These are phyloP conservation scores for Phaethornis superciliosus DNA, from an alignment of 2,113 vertebrate genomes.

Conservation along the genomic window DNA sequence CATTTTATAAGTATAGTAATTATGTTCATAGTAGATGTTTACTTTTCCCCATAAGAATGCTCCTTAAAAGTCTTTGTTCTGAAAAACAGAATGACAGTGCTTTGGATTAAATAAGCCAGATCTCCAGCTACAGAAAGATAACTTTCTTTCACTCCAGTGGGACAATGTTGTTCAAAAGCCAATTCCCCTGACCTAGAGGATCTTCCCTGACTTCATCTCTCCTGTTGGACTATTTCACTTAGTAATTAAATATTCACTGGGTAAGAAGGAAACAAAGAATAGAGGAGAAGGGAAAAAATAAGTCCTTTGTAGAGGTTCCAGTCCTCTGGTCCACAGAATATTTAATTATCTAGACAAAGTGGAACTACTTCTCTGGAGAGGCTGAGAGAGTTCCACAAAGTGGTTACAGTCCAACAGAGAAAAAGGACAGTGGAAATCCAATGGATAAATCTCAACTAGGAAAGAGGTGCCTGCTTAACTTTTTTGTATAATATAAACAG, in stretches of 20 bases:
- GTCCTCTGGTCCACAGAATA: slow-evolving; percentile 32
- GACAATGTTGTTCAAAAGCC: neutral
- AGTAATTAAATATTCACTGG: neutral
- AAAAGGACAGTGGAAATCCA: neutral
- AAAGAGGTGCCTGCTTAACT: neutral
- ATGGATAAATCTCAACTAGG: neutral
- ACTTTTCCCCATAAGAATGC: neutral
- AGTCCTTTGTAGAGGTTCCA: slow-evolving; percentile 43
- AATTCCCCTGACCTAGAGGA: slow-evolving; percentile 20
- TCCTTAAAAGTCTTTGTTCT: neutral
- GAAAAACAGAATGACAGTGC: neutral
- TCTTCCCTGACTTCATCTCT: slow-evolving; percentile 58
- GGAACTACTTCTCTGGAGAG: slow-evolving; percentile 24
- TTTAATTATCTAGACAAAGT: slow-evolving; percentile 40
- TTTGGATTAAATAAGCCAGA: neutral
- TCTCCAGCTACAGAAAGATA: slow-evolving; percentile 17
- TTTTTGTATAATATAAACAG: neutral
- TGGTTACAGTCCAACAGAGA: neutral
- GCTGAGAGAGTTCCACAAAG: neutral
- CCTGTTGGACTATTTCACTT: slow-evolving; percentile 32
- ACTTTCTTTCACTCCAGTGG: slow-evolving; percentile 10
- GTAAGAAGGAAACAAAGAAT: slow-evolving; percentile 39
- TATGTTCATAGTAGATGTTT: neutral
- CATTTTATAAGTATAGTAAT: neutral
- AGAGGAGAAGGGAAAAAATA: slow-evolving; percentile 32